Evolutionary conservation across 2,888 invertebrate species (phyloP).

Genomic region (Eristalinus sepulchralis): DNA sequence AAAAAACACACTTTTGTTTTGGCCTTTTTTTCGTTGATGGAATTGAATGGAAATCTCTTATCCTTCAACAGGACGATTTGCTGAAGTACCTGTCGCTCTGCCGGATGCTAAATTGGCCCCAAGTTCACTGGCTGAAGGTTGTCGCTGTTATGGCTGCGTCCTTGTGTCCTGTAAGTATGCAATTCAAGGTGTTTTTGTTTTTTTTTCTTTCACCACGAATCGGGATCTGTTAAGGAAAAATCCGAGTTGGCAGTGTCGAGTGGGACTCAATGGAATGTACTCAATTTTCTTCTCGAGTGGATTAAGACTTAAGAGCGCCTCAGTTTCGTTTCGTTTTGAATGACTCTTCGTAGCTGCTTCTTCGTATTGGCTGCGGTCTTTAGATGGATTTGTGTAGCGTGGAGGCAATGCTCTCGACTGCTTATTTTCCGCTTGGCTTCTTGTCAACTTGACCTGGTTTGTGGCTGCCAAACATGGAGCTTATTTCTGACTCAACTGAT

Average conservation of each 20-base stretch:
- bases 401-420: no score
- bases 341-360: background rate
- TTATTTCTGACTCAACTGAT: no score
- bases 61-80: slow-evolving; percentile 73
- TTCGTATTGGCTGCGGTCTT: no score
- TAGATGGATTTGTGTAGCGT: no score
- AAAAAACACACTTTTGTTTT: slow-evolving; percentile 24
- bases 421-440: no score
- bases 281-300: background rate
- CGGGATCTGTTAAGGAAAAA: background rate
- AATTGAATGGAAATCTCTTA: background rate
- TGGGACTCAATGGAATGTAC: background rate
- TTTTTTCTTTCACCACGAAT: background rate
- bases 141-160: slow-evolving; percentile 88
- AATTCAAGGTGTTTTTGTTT: background rate
- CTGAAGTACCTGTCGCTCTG: slow-evolving; percentile 87
- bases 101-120: slow-evolving; percentile 78
- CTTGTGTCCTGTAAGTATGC: slow-evolving; percentile 83
- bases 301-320: background rate
- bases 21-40: background rate
- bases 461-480: no score
- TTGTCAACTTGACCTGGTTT: no score
- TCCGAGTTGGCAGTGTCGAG: background rate
- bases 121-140: slow-evolving; percentile 88
- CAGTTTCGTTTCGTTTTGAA: background rate